Evolutionary conservation across 2,113 vertebrate genomes (phyloP).

Genomic region (Coryphaenoides rupestris): DNA sequence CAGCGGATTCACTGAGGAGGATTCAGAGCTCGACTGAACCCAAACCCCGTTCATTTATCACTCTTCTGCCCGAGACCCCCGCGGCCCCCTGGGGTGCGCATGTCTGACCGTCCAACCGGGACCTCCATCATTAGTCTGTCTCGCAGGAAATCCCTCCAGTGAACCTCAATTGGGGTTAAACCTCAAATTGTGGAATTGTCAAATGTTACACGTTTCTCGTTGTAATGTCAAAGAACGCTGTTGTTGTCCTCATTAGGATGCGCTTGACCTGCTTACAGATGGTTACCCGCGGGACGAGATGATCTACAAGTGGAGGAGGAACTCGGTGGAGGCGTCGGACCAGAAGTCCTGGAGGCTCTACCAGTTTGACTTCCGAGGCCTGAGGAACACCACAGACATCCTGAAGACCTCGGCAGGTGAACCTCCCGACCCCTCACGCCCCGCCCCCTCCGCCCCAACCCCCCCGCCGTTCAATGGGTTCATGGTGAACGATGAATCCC

Average conservation of each 20-base stretch:
- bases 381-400: slow-evolving; percentile 87
- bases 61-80: slow-evolving; percentile 14
- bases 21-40: slow-evolving; percentile 47
- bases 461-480: too few relatives aligned
- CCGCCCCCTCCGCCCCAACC: too few relatives aligned
- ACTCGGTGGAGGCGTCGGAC: slow-evolving; percentile 90
- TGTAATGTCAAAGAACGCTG: too few relatives aligned
- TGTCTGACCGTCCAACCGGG: slow-evolving; percentile 27
- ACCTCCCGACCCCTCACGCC: neutral
- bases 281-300: slow-evolving; percentile 96
- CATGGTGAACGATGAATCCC: too few relatives aligned
- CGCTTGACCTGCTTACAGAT: slow-evolving; percentile 79
- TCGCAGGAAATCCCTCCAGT: neutral
- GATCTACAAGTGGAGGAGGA: slow-evolving; percentile 95
- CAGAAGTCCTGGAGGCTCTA: slow-evolving; percentile 96
- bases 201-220: too few relatives aligned
- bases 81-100: slow-evolving; percentile 19
- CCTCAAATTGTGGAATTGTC: too few relatives aligned
- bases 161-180: too few relatives aligned
- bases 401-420: slow-evolving; percentile 90
- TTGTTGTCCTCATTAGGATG: slow-evolving; percentile 34
- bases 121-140: slow-evolving; percentile 54
- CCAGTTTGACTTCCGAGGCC: slow-evolving; percentile 96
- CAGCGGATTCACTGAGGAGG: slow-evolving; percentile 45
- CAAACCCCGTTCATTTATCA: slow-evolving; percentile 52